Percentiles rank a stretch among this genome's conserved stretches.
These are phyloP conservation scores for Hydrotaea diabolus DNA, from an alignment of 2,888 invertebrate genomes.

Conservation along the genomic window DNA sequence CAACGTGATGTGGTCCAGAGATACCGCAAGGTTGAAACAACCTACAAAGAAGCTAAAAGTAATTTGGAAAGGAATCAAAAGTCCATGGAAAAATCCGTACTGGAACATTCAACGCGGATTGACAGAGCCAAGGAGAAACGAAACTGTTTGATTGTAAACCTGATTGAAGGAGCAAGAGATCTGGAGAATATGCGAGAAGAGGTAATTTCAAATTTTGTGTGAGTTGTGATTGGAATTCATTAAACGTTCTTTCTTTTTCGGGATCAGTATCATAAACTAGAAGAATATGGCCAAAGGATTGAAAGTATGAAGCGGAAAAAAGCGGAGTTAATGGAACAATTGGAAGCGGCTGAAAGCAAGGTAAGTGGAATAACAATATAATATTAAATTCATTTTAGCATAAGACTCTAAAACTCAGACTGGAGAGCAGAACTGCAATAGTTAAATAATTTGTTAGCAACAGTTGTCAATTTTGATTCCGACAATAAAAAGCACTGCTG, in stretches of 20 bases:
- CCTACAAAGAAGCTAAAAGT: constrained; percentile 9
- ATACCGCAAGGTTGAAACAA: constrained; percentile 47
- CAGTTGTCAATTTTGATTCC: no score
- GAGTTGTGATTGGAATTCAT: not conserved
- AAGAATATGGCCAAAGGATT: constrained; percentile 35
- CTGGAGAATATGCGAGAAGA: constrained; percentile 7
- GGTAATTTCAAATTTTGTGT: constrained; percentile 30
- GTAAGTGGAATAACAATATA: constrained; percentile 43
- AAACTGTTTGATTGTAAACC: constrained; percentile 43
- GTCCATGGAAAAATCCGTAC: not conserved
- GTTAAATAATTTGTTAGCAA: no score
- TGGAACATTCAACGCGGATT: constrained; percentile 3
- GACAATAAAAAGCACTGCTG: no score
- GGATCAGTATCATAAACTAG: constrained; percentile 9
- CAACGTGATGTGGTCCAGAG: constrained; percentile 52
- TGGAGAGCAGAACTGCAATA: no score
- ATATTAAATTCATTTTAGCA: no score
- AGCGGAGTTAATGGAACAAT: constrained; percentile 3
- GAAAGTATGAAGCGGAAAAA: constrained; percentile 41
- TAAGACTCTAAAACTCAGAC: no score
- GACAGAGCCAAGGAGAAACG: constrained; percentile 11
- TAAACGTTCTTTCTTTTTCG: not conserved
- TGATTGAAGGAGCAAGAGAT: constrained; percentile 11
- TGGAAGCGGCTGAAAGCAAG: constrained; percentile 27
- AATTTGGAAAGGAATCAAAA: not conserved